phyloP scores from a whole-genome alignment of 2,113 vertebrate genomes.

The Cyprinodon tularosa region DNA sequence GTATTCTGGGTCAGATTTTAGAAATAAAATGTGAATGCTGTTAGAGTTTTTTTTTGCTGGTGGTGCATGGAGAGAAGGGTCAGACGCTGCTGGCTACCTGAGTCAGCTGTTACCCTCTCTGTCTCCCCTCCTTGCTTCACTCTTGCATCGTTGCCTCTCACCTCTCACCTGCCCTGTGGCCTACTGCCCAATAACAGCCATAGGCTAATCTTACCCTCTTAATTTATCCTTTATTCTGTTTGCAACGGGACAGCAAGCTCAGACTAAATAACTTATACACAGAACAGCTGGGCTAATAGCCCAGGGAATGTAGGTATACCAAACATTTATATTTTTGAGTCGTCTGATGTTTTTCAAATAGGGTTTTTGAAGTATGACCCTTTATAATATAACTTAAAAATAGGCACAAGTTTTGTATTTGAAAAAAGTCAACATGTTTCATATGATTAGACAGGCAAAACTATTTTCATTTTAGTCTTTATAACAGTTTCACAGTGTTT shows the following conservation, averaged over 20 bases:
- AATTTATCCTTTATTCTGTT: conserved; percentile 3
- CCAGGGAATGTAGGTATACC: neutral
- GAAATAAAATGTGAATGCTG: conserved; percentile 36
- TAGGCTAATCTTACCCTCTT: conserved; percentile 48
- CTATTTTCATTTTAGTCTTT: too few species aligned
- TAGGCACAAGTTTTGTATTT: too few species aligned
- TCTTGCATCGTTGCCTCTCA: conserved; percentile 67
- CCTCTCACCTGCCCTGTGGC: conserved; percentile 75
- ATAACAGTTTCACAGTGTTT: too few species aligned
- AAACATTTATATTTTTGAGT: neutral
- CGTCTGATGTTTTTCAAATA: neutral
- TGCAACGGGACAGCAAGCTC: conserved; percentile 35
- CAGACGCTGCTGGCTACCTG: conserved; percentile 67
- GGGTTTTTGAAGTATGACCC: neutral
- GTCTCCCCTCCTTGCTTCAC: conserved; percentile 18
- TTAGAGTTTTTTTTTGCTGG: conserved; percentile 30
- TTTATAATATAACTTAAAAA: neutral
- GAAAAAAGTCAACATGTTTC: too few species aligned
- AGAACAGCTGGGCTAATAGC: conserved; percentile 3
- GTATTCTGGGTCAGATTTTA: conserved; percentile 10
- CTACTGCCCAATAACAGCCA: conserved; percentile 59
- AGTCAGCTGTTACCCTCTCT: conserved; percentile 71
- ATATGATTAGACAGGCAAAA: too few species aligned
- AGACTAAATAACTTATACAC: conserved; percentile 24
- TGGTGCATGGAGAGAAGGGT: conserved; percentile 15